These are phyloP conservation scores for Mus spicilegus DNA, from an alignment of 2,113 vertebrate species.

Conservation along the genomic window DNA sequence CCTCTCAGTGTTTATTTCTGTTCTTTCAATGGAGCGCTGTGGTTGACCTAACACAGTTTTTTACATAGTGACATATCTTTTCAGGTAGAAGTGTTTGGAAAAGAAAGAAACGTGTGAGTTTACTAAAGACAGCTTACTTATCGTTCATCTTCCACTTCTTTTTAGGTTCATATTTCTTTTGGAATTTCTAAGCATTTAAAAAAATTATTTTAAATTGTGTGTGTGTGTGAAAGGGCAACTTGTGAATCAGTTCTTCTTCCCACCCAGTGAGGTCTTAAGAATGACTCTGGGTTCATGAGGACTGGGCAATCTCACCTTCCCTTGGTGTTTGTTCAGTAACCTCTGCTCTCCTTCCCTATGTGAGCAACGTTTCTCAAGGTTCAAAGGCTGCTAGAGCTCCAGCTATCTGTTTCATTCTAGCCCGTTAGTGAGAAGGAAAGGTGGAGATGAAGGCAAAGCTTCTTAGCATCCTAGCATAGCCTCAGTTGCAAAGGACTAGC, in stretches of 20 bases:
- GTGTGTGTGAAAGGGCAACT: not conserved
- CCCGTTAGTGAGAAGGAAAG: not conserved
- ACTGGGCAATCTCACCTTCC: too few relatives aligned
- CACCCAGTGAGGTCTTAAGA: not conserved
- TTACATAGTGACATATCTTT: not conserved
- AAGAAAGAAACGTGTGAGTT: not conserved
- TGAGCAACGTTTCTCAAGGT: too few relatives aligned
- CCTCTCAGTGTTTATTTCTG: not conserved
- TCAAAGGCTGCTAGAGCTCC: not conserved
- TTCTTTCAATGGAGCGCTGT: not conserved
- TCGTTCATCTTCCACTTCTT: not conserved
- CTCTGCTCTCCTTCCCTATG: not conserved
- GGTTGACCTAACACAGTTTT: slow-evolving; percentile 25
- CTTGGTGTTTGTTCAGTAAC: not conserved
- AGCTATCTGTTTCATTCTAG: not conserved
- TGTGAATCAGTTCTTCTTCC: not conserved
- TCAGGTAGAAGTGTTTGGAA: not conserved
- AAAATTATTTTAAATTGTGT: not conserved
- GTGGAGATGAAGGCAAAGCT: not conserved
- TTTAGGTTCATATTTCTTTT: not conserved
- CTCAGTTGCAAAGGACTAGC: not conserved
- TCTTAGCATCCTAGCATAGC: not conserved
- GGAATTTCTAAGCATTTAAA: not conserved
- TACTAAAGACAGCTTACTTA: not conserved
- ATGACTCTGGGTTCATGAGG: not conserved